phyloP scores from a whole-genome alignment of 2,888 invertebrate species.

The Tiliacea citrago region DNA sequence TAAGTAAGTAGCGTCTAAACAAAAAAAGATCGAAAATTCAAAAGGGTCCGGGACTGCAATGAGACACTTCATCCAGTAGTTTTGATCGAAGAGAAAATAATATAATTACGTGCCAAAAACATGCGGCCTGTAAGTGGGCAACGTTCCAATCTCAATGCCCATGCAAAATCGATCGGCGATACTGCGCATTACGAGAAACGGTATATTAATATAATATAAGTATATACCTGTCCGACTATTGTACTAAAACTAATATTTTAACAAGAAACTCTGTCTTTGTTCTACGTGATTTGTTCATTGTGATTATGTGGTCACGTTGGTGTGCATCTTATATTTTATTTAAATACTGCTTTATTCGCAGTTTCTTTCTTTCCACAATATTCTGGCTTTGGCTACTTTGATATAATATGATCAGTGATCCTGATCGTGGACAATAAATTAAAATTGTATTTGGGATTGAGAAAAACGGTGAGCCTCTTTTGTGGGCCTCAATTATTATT shows the following conservation, averaged over 20 bases:
- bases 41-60: not conserved
- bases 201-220: conserved; percentile 18
- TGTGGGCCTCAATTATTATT: conserved; percentile 30
- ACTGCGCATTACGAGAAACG: conserved; percentile 53
- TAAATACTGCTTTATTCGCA: not conserved
- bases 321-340: conserved; percentile 1
- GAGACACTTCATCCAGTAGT: conserved; percentile 13
- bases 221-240: conserved; percentile 24
- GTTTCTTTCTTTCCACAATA: not conserved
- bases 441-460: not conserved
- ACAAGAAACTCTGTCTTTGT: conserved; percentile 24
- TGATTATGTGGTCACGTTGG: conserved; percentile 9
- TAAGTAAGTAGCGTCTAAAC: not conserved
- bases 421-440: not conserved
- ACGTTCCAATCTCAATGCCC: conserved; percentile 56
- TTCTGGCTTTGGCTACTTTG: not conserved
- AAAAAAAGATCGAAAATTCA: conserved; percentile 14
- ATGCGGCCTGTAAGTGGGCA: conserved; percentile 48
- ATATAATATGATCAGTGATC: too few relatives aligned
- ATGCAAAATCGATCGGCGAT: conserved; percentile 53
- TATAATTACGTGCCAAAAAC: conserved; percentile 53
- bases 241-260: conserved; percentile 41
- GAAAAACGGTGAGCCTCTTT: not conserved
- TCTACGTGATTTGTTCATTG: conserved; percentile 20
- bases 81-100: conserved; percentile 10